Evolutionary conservation across 2,888 invertebrate species (phyloP).

Genomic region (Epirrhoe tristata): DNA sequence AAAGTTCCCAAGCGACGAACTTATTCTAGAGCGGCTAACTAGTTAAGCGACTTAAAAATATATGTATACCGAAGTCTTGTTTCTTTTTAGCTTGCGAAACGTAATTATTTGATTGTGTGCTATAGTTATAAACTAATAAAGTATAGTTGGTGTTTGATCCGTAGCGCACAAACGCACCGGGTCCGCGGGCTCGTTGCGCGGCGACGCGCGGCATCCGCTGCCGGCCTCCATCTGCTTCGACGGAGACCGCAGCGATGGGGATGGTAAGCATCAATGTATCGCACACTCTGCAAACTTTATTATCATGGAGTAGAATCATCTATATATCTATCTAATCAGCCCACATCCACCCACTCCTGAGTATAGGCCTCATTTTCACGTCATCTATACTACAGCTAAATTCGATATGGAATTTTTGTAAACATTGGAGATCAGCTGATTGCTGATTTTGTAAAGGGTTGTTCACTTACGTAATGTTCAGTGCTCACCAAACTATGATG

Average conservation of each 20-base stretch:
- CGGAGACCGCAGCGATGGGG: slow-evolving; percentile 68
- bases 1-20: too few relatives aligned
- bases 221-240: slow-evolving; percentile 69
- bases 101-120: background rate
- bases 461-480: too few relatives aligned
- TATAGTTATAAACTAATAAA: slow-evolving; percentile 29
- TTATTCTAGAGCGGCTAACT: too few relatives aligned
- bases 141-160: slow-evolving; percentile 26
- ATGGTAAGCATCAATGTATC: slow-evolving; percentile 58
- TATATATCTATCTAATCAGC: background rate
- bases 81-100: background rate
- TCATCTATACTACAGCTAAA: too few relatives aligned
- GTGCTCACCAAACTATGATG: too few relatives aligned
- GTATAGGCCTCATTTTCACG: too few relatives aligned
- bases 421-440: too few relatives aligned
- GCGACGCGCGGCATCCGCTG: slow-evolving; percentile 65
- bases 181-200: slow-evolving; percentile 88
- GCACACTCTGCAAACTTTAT: background rate
- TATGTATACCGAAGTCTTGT: too few relatives aligned
- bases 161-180: slow-evolving; percentile 92
- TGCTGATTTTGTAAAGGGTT: too few relatives aligned
- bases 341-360: too few relatives aligned
- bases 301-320: background rate
- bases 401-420: too few relatives aligned
- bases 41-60: too few relatives aligned